These are phyloP conservation scores for Mizuhopecten yessoensis DNA, from an alignment of 1,140 invertebrate genomes.

Conservation along the genomic window DNA sequence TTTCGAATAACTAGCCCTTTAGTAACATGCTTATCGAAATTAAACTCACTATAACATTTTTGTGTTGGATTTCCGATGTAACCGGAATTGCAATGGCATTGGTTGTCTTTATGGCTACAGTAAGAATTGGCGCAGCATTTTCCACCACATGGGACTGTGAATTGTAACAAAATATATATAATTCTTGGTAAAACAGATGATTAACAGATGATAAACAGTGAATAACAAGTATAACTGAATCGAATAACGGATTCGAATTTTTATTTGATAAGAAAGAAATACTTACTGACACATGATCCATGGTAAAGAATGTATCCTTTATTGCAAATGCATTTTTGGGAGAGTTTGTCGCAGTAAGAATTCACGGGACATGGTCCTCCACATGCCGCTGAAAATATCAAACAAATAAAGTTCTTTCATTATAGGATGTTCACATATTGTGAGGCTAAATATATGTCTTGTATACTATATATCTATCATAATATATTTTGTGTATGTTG, in stretches of 20 bases:
- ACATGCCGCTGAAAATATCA: background rate
- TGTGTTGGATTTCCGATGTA: background rate
- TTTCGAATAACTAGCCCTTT: too few relatives aligned
- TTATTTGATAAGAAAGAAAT: too few relatives aligned
- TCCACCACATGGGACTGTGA: background rate
- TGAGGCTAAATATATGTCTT: too few relatives aligned
- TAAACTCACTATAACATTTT: background rate
- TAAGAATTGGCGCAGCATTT: slow-evolving; percentile 5
- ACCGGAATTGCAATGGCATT: background rate
- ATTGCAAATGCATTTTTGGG: background rate
- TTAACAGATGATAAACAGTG: too few relatives aligned
- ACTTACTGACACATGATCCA: background rate
- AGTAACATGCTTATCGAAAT: background rate
- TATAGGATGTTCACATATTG: too few relatives aligned
- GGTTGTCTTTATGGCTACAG: background rate
- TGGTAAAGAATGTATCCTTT: background rate
- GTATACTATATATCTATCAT: too few relatives aligned
- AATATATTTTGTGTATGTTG: too few relatives aligned
- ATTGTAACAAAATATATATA: background rate
- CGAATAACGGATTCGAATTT: too few relatives aligned
- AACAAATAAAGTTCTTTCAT: too few relatives aligned
- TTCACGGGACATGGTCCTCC: background rate
- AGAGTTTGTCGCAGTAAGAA: background rate
- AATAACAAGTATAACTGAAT: too few relatives aligned
- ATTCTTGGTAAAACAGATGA: too few relatives aligned